These are phyloP conservation scores for Drosophila aldrichi DNA, from an alignment of 2,888 invertebrate species.

Conservation along the genomic window DNA sequence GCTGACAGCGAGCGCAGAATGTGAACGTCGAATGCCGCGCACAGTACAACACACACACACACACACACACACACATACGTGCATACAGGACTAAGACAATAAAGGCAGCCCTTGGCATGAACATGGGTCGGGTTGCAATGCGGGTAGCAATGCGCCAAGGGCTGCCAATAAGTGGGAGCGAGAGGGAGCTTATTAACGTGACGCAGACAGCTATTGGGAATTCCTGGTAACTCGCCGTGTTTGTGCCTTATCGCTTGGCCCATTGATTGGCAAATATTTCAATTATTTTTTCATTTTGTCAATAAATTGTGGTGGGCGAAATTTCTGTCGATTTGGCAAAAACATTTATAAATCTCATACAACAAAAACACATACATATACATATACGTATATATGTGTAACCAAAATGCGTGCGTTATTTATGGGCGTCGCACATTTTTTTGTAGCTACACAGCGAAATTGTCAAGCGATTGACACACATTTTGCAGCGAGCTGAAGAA, in stretches of 20 bases:
- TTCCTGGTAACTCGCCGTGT: constrained; percentile 56
- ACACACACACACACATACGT: constrained; percentile 15
- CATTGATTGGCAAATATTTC: constrained; percentile 78
- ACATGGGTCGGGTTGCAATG: constrained; percentile 19
- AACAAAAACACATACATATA: no score
- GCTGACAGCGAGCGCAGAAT: constrained; percentile 62
- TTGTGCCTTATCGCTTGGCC: constrained; percentile 42
- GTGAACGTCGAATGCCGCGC: constrained; percentile 33
- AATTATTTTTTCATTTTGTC: constrained; percentile 75
- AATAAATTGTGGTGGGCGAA: constrained; percentile 66
- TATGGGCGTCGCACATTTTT: constrained; percentile 49
- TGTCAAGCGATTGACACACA: constrained; percentile 74
- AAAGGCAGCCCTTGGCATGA: constrained; percentile 34
- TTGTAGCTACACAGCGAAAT: constrained; percentile 42
- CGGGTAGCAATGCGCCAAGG: constrained; percentile 1
- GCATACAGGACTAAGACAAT: constrained; percentile 42
- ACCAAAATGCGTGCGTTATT: constrained; percentile 70
- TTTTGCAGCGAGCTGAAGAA: constrained; percentile 32
- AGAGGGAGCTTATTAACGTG: constrained; percentile 68
- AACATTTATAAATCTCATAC: constrained; percentile 74
- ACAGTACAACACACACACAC: constrained; percentile 13
- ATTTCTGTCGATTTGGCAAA: constrained; percentile 70
- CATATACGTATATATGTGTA: no score
- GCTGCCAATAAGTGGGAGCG: constrained; percentile 20
- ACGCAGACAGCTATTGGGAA: constrained; percentile 76